phyloP scores from a whole-genome alignment of 2,113 vertebrate species.

The Nibea albiflora region DNA sequence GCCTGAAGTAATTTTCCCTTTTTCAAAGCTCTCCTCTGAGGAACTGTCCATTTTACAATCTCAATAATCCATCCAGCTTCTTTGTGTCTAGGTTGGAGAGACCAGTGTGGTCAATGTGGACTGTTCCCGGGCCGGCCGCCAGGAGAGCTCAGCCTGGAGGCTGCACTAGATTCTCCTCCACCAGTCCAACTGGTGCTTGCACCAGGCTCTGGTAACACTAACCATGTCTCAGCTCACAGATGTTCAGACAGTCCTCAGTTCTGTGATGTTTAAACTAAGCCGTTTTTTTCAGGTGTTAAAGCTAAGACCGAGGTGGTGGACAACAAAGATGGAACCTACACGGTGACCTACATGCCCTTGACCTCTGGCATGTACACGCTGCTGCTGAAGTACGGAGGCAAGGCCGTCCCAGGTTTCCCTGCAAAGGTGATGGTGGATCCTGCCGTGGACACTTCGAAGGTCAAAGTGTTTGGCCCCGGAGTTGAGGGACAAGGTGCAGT shows the following conservation, averaged over 20 bases:
- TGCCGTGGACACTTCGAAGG: slow-evolving; percentile 92
- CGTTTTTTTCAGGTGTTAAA: slow-evolving; percentile 71
- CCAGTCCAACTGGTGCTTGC: slow-evolving; percentile 24
- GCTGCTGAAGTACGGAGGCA: slow-evolving; percentile 91
- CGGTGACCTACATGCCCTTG: slow-evolving; percentile 89
- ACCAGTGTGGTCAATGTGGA: slow-evolving; percentile 90
- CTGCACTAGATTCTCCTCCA: slow-evolving; percentile 80
- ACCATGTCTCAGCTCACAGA: neutral
- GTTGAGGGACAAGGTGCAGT: slow-evolving; percentile 89
- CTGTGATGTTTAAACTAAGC: neutral
- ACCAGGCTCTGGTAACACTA: slow-evolving; percentile 47
- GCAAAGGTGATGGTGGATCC: slow-evolving; percentile 90
- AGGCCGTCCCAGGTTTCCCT: slow-evolving; percentile 91
- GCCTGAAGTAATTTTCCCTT: no score
- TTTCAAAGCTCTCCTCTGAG: no score
- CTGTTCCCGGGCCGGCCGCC: slow-evolving; percentile 91
- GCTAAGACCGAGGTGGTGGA: slow-evolving; percentile 89
- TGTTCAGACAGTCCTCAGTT: neutral
- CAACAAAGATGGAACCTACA: slow-evolving; percentile 93
- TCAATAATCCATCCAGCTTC: neutral
- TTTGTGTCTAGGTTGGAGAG: slow-evolving; percentile 85
- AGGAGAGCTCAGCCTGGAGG: slow-evolving; percentile 88
- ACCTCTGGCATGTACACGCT: slow-evolving; percentile 92
- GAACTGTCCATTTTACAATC: neutral
- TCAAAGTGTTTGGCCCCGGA: slow-evolving; percentile 95